Percentiles rank a stretch among this genome's conserved stretches.
Evolutionary conservation across 2,113 vertebrate genomes (phyloP).

Genomic region (Andinoacara biseriatus): DNA sequence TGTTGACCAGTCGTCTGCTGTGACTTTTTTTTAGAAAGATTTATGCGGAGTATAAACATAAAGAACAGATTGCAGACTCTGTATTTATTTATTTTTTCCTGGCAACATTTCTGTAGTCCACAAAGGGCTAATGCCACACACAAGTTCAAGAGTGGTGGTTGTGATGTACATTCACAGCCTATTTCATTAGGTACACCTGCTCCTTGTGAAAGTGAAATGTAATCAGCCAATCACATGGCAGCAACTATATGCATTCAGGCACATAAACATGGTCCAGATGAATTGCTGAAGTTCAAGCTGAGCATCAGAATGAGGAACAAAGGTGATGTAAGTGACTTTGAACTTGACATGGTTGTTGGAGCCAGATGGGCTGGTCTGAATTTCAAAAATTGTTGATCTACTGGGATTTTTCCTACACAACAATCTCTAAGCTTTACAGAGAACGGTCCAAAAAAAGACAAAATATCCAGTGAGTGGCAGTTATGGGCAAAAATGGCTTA

Average conservation of each 20-base stretch:
- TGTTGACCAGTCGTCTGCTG: too few species aligned
- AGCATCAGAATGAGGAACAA: neutral
- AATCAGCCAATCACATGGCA: neutral
- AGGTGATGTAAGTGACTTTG: neutral
- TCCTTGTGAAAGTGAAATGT: neutral
- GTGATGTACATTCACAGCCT: too few species aligned
- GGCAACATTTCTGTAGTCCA: too few species aligned
- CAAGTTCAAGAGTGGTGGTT: too few species aligned
- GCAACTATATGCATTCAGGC: neutral
- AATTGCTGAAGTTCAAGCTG: neutral
- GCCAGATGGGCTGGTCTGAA: neutral
- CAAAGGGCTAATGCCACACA: too few species aligned
- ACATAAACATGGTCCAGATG: neutral
- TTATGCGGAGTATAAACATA: too few species aligned
- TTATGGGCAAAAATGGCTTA: rapidly evolving
- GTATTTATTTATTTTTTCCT: too few species aligned
- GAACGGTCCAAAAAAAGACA: neutral
- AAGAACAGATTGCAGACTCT: too few species aligned
- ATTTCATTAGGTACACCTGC: neutral
- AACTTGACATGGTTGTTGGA: too few species aligned
- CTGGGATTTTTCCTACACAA: neutral
- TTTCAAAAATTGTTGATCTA: neutral
- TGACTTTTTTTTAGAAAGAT: too few species aligned
- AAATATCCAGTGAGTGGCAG: neutral
- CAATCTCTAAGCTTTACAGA: neutral